Percentiles rank a stretch among this genome's conserved stretches.
phyloP scores from a whole-genome alignment of 2,113 vertebrate genomes.

The Dromiciops gliroides region DNA sequence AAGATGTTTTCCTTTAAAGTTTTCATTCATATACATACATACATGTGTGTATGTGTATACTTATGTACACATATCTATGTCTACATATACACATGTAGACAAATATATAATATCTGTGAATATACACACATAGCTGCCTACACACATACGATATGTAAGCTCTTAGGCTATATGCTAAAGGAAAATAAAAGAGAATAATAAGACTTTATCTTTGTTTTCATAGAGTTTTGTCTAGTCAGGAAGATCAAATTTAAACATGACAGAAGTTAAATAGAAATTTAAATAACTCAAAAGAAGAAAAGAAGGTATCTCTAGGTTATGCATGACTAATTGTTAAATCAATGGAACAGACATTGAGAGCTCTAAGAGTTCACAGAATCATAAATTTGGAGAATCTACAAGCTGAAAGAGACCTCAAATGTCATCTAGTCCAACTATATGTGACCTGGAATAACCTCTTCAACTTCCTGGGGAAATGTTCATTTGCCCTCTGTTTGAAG shows the following conservation, averaged over 20 bases:
- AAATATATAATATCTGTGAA: too few relatives aligned
- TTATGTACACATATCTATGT: background rate
- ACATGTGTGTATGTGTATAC: too few relatives aligned
- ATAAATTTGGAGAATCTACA: background rate
- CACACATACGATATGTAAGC: background rate
- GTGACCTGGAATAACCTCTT: background rate
- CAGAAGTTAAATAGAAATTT: background rate
- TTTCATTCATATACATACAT: background rate
- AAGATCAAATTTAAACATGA: background rate
- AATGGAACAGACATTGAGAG: background rate
- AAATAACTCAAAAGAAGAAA: background rate
- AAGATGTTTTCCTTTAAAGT: background rate
- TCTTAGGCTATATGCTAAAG: background rate
- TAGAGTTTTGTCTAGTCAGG: background rate
- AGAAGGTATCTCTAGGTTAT: background rate
- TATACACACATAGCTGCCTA: background rate
- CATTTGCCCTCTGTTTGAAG: background rate
- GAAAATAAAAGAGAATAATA: background rate
- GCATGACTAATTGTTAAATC: background rate
- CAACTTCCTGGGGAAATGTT: background rate
- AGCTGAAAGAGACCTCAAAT: background rate
- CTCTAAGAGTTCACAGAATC: background rate
- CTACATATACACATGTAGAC: background rate
- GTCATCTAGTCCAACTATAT: background rate
- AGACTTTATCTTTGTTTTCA: background rate